Evolutionary conservation across 2,888 invertebrate genomes (phyloP), one percentile per base, ranked within the genome.

Genomic region (Tetanocera ferruginea): DNA sequence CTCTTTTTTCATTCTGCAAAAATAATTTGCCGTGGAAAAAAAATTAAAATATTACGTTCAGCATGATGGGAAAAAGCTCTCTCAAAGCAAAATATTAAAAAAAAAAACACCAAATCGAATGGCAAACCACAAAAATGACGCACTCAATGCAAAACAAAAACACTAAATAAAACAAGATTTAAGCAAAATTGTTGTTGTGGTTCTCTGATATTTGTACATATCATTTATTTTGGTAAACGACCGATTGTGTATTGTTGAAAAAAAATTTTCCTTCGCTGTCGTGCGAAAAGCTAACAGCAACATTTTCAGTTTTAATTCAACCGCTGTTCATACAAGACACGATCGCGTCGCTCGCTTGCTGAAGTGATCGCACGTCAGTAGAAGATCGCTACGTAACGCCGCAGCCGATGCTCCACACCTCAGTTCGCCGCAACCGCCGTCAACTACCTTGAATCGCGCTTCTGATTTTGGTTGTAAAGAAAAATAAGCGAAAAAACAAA

Each of bases 271-370:
- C 28, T 25, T 66, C 28, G 49, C 49, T 43, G 11, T 31, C 34
- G 64, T 43, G n/a, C 52, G 66, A 66, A 74, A 62, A 52, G 64
- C 57, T 49, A 49, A 51, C 43, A 43, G 34, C n/a, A 34, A 31
- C 52, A 34, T 76, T 43, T 43, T 74, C 71, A 80, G 80, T 80
- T 78, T 51, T 69, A 57, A 72, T 73, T 71, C 79, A 79, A 78
- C 76, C 78, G 79, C 76, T 78, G 76, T 43, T 75, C 43, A 60
- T 34, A 52, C 64, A 25, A 52, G 67, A 78, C 71, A 52, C 55
- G 37, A 69, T 64, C 28, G 37, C 37, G 19, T 17, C 64, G 74
- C 62, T 28, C 74, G 34, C 49, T 73, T 62, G 62, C 43, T 19
- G 25, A 62, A 62, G 62, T 73, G 60, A 62, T 43, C 72, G 67